Evolutionary conservation across 2,888 invertebrate species (phyloP), one percentile per base, ranked within the genome.

Genomic region (Pristionchus maxplancki): DNA sequence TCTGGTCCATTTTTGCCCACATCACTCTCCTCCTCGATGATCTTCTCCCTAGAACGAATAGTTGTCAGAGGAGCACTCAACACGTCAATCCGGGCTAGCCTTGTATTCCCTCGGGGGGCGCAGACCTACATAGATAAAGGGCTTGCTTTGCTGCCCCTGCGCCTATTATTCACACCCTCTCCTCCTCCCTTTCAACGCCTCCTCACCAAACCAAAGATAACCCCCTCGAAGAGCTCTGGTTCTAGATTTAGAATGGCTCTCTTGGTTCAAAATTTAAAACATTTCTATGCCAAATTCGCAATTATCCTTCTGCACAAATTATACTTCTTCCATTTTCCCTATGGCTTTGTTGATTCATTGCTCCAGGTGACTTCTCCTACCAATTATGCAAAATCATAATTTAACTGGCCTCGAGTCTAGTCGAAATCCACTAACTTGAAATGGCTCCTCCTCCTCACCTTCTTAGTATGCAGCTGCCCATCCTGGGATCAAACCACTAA

Each of bases 161-260:
- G 17, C 64, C 71, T 71, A 71, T 71, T 71, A 71, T 71, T 71
- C 71, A 71, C 71, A 34, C 81, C 48, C 78, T 28, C 20, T n/a
- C n/a, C 48, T 48, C 44, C 48, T 44, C 44, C n/a, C 81, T 81
- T 81, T 81, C 81, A 48, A 81, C 81, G 81, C 81, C 81, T 81
- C n/a, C 71, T 71, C 71, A 34, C 13, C 37, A 71, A 37, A 37
- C 71, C n/a, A 37, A n/a, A 71, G 71, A 71, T 71, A 71, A 34
- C 37, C 6, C 67, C 34, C n/a, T n/a, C 50, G 50, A 50, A 58
- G 58, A 58, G 58, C n/a, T 24, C 58, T 6, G 24, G 58, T n/a
- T 58, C 44, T 58, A 58, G 24, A n/a, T n/a, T n/a, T 8, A 24
- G 58, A 15, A 3, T 17, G 58, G 6, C 2, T n/a, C 44, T 44